Evolutionary conservation across 2,888 invertebrate species (phyloP).

Genomic region (Cremastinae sp.): DNA sequence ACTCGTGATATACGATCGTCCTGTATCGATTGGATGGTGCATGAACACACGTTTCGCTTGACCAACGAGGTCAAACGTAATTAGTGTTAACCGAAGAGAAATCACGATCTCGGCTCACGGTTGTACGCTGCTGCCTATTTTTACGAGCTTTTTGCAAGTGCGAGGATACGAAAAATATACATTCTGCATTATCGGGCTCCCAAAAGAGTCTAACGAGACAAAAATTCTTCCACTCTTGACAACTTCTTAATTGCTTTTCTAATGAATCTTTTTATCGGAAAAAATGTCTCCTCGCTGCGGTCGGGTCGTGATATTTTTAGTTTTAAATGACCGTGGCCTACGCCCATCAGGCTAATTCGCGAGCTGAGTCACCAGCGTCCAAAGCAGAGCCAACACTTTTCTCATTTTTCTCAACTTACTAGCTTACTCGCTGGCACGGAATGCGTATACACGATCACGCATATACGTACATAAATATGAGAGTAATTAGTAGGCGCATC

Average conservation of each 20-base stretch:
- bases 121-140: slow-evolving; percentile 15
- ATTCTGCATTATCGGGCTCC: not conserved
- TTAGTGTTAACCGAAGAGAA: slow-evolving; percentile 46
- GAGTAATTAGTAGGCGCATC: slow-evolving; percentile 71
- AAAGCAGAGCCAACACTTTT: slow-evolving; percentile 21
- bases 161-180: too few species aligned
- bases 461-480: slow-evolving; percentile 37
- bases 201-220: too few species aligned
- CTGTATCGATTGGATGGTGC: slow-evolving; percentile 45
- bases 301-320: slow-evolving; percentile 48
- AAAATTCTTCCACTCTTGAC: too few species aligned
- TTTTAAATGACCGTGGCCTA: slow-evolving; percentile 51
- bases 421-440: slow-evolving; percentile 24
- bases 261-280: not conserved
- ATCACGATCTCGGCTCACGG: slow-evolving; percentile 16
- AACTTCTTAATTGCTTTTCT: not conserved
- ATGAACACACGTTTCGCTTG: slow-evolving; percentile 52
- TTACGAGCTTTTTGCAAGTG: too few species aligned
- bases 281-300: not conserved
- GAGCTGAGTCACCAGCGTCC: slow-evolving; percentile 70
- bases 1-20: not conserved
- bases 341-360: slow-evolving; percentile 67
- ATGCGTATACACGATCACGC: slow-evolving; percentile 2
- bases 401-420: slow-evolving; percentile 40
- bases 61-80: slow-evolving; percentile 57